Percentiles rank a stretch among this genome's conserved stretches.
Conservation (phyloP, 2,797 vertebrate genomes). For the Acipenser oxyrinchus region DNA sequence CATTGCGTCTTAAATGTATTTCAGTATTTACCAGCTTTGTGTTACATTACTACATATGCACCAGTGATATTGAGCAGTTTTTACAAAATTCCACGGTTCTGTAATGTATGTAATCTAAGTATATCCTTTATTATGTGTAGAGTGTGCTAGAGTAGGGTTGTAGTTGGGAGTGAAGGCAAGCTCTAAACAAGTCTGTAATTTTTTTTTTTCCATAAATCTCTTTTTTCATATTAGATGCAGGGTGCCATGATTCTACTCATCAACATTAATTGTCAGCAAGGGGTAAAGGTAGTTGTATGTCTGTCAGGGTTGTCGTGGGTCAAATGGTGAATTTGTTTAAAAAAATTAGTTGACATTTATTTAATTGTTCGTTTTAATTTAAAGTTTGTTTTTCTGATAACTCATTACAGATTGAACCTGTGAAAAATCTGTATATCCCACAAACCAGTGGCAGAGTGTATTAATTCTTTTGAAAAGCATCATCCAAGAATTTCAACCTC, state of each 20-base stretch:
- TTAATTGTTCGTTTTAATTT: too few relatives aligned
- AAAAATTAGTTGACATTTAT: background rate
- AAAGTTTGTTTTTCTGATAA: background rate
- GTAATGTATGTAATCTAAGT: conserved; percentile 55
- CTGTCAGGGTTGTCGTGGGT: conserved; percentile 5
- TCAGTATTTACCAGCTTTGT: conserved; percentile 73
- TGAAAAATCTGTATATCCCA: background rate
- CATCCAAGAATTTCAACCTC: too few relatives aligned
- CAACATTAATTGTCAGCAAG: conserved; percentile 44
- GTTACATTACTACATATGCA: conserved; percentile 61
- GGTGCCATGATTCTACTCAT: conserved; percentile 63
- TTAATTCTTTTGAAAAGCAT: background rate
- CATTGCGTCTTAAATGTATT: conserved; percentile 69
- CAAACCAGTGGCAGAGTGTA: background rate
- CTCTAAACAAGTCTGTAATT: conserved; percentile 36
- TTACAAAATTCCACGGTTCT: conserved; percentile 69
- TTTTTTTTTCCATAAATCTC: too few relatives aligned
- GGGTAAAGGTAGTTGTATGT: too few relatives aligned
- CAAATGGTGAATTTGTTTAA: background rate
- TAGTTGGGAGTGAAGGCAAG: conserved; percentile 70
- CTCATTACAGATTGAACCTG: background rate
- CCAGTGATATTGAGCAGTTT: conserved; percentile 63
- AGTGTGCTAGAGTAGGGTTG: conserved; percentile 57
- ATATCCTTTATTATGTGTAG: conserved; percentile 37
- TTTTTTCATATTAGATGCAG: conserved; percentile 51